Base-by-base conservation (phyloP, 2,888 invertebrate species). In the Leucozona laternaria region DNA sequence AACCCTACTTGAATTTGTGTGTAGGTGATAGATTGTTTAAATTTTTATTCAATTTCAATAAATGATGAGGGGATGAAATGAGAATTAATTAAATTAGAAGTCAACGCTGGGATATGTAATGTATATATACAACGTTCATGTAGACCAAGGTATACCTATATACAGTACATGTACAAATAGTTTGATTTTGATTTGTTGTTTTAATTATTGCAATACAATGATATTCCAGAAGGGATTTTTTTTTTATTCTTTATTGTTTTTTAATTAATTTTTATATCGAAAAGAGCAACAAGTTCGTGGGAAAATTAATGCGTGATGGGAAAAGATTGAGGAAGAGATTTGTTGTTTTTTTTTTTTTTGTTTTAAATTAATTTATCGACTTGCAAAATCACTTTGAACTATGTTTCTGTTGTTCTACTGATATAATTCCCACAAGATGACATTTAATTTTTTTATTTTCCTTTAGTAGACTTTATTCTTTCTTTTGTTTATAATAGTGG, bases 201-300 rank as follows among this genome's bases (percentile, higher is more conserved):
- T 85, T 85, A 85, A 80, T 85, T 85, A 66, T 71, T 70, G 64
- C 11, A 22, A 53, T 43, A n/a, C n/a, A 50, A 43, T 70, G 79
- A 58, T 58, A 28, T 70, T 60, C 22, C 11, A 31, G 4, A n/a
- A 43, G 40, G 25, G n/a, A 43, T 28, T 10, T 43, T 25, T 68
- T 71, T 71, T 28, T 60, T 66, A 57, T 75, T 76, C 25, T n/a
- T 71, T 70, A 57, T 75, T 76, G 34, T n/a, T 71, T 70, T 64
- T 79, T 71, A 79, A 79, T 79, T 70, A 75, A 79, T 79, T 76
- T 48, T 71, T 58, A 45, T 22, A 15, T 40, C 7, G n/a, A 31
- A 34, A 57, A 45, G 80, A 77, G 84, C 84, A 85, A 85, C 79
- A 85, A 77, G 84, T 85, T 72, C 80, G 57, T 85, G 79, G 66